Base-by-base conservation (phyloP, 2,888 invertebrate species). In the Diloba caeruleocephala region DNA sequence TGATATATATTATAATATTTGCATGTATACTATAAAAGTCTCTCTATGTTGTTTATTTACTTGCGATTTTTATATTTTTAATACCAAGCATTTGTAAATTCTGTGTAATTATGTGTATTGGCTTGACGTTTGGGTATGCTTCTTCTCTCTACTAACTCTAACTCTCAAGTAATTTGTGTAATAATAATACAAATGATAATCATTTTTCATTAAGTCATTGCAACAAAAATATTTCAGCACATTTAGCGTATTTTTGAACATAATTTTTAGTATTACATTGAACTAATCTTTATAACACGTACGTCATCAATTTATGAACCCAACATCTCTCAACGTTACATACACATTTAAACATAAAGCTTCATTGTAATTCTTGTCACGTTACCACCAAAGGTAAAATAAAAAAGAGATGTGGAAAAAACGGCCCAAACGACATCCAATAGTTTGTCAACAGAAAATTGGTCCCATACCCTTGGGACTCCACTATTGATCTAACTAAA, bases 401-500 rank as follows among this genome's bases (percentile, higher is more conserved):
- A 49, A 56, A 57, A 57, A 28, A 13, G 14, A 28, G 13, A 31
- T 5, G 14, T 19, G 15, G 15, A 42, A 61, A 51, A 59, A 59
- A 3, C 32, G 13, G 14, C 10, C 10, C 31, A 34, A 32, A 15
- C 31, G 41, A 49, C 37, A 44, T 42, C 55, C 51, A 61, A 58
- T 68, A 66, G 57, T 71, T 77, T 72, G 71, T 71, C 69, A 65
- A 77, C 45, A 61, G 53, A 71, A 72, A 83, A 83, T 79, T 78
- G 74, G 72, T 59, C 57, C 46, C 48, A 31, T 63, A 23, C 79
- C 71, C 68, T 46, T 17, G 74, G 60, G 77, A 64, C 66, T 23
- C 59, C 51, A 39, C 32, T 46, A 45, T 42, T 39, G 62, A 55
- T 48, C 56, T 56, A 57, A 67, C 71, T 72, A 75, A 78, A 76